Conservation (phyloP, 2,113 vertebrate species). For the Gymnogyps californianus region DNA sequence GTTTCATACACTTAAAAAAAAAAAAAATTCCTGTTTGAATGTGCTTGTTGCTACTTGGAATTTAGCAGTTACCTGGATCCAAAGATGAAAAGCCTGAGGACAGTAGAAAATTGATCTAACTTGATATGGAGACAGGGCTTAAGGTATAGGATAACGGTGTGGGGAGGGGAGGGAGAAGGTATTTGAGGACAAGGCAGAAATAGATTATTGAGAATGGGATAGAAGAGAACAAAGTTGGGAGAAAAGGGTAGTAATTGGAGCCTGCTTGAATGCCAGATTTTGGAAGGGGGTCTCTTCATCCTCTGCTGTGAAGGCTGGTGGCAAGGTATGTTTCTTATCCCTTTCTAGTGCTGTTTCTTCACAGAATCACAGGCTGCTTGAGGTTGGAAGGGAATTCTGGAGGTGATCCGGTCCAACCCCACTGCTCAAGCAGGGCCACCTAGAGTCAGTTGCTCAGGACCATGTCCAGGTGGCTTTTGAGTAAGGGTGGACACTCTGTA, state of each 20-base stretch:
- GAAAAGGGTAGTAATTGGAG: not conserved
- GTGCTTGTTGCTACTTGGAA: not conserved
- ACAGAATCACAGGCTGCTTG: not conserved
- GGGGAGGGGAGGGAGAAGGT: not conserved
- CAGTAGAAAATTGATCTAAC: not conserved
- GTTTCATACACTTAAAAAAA: not conserved
- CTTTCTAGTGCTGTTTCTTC: not conserved
- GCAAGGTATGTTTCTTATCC: not conserved
- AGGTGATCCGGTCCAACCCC: not conserved
- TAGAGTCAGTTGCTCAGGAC: not conserved
- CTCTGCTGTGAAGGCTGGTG: not conserved
- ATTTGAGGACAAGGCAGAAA: not conserved
- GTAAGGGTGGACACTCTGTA: not conserved
- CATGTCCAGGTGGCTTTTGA: not conserved
- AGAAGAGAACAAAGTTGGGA: not conserved
- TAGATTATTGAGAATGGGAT: not conserved
- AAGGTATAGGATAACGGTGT: not conserved
- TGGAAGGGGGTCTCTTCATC: not conserved
- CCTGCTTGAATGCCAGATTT: not conserved
- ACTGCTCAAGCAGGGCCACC: not conserved
- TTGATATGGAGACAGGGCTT: not conserved
- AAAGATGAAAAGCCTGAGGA: not conserved
- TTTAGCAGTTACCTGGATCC: not conserved
- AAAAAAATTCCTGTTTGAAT: not conserved
- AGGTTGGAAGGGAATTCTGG: not conserved